These are phyloP conservation scores for Poecilia picta DNA, from an alignment of 2,797 vertebrate genomes.

Conservation along the genomic window DNA sequence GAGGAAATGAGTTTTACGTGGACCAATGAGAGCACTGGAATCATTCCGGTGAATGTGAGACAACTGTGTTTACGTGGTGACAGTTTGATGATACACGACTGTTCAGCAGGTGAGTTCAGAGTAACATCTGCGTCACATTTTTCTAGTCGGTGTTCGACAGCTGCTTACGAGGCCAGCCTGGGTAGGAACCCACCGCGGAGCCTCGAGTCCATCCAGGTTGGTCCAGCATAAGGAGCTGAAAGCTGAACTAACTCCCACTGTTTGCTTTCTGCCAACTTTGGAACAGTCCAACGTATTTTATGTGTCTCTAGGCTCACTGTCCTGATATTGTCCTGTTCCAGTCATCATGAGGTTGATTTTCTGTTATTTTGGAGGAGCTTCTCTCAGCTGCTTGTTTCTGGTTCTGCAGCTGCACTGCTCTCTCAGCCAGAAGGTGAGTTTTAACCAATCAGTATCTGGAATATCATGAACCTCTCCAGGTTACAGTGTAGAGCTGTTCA, in stretches of 20 bases:
- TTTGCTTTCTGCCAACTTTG: background rate
- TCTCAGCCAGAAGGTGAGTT: constrained; percentile 55
- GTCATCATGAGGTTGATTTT: constrained; percentile 31
- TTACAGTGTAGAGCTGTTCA: background rate
- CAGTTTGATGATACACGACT: background rate
- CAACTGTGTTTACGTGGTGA: background rate
- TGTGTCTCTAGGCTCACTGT: background rate
- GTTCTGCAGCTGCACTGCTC: constrained; percentile 26
- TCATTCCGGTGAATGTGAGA: background rate
- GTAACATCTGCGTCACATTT: background rate
- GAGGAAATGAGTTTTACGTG: background rate
- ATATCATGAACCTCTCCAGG: background rate
- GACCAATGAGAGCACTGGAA: background rate
- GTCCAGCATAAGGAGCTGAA: background rate
- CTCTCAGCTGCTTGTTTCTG: background rate
- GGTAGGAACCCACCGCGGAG: background rate
- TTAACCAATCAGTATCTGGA: background rate
- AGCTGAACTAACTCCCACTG: background rate
- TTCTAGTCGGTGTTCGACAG: background rate
- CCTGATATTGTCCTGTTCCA: constrained; percentile 10
- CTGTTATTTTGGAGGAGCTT: background rate
- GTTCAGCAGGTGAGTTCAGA: background rate
- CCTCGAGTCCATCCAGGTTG: background rate
- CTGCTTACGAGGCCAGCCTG: background rate
- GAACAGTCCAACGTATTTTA: background rate